Evolutionary conservation across 2,113 vertebrate species (phyloP), one percentile per base, ranked within the genome.

Genomic region (Sceloporus tristichus): DNA sequence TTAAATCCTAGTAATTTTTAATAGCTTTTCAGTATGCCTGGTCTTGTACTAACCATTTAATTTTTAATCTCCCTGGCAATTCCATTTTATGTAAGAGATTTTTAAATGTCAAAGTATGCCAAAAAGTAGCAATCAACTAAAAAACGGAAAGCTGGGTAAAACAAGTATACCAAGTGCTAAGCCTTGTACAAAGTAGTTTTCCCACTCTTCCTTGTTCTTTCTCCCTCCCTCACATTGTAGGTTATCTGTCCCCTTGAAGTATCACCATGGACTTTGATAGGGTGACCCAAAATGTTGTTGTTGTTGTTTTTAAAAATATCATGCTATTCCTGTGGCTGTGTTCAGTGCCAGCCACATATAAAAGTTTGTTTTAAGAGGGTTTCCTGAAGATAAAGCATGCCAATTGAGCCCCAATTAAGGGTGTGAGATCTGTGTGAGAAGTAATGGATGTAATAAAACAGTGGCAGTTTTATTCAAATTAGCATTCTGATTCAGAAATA

Each of bases 41-140:
- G 40, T 40, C 70, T 87, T 87, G 40, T 75, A 82, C 79, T 76
- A 76, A 82, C 56, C 71, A 87, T 76, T 82, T 87, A 82, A 76
- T 87, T 87, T 87, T 87, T 87, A 82, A 87, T 87, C 25, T 42
- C 71, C 29, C 65, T 54, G 65, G 40, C 79, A 82, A 66, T 66
- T 65, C 38, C 71, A 82, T 38, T 87, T 59, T 87, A 74, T 87
- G 68, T 87, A 87, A 82, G 70, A 75, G 11, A 40, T 81, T 81
- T 65, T 62, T 62, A 81, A 87, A 81, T 87, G 68, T 73, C 79
- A 80, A 48, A 59, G 85, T 71, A 71, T 79, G 78, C 23, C n/a
- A 81, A 59, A 59, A 38, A 38, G 66, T n/a, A 59, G 68, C 68
- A 71, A 56, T 16, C 6, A 56, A 10, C 29, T 59, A 29, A 71